Evolutionary conservation across 2,888 invertebrate genomes (phyloP).

Genomic region (Rapana venosa): DNA sequence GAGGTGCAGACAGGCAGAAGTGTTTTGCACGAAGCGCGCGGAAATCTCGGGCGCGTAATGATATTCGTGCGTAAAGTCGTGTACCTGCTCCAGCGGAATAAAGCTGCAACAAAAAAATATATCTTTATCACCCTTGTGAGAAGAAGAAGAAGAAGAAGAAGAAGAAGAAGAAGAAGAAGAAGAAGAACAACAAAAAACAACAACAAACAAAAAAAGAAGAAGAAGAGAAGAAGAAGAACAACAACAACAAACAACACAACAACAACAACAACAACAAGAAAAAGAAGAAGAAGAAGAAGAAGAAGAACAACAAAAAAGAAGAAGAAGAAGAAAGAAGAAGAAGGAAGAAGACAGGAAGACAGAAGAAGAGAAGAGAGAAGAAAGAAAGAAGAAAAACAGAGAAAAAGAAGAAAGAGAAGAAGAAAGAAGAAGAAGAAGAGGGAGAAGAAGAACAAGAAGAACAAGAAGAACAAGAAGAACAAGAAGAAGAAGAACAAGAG

Average conservation of each 20-base stretch:
- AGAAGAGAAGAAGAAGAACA: not conserved
- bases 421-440: no score
- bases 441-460: not conserved
- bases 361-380: no score
- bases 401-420: no score
- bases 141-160: not conserved
- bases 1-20: slow-evolving; percentile 39
- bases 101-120: slow-evolving; percentile 38
- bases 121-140: not conserved
- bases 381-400: no score
- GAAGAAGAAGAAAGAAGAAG: no score
- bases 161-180: not conserved
- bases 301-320: no score
- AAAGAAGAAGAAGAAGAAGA: no score
- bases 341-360: no score
- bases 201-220: not conserved
- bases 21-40: slow-evolving; percentile 45
- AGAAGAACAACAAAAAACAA: no score
- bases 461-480: not conserved
- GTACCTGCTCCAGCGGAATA: slow-evolving; percentile 52
- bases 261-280: not conserved
- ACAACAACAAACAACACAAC: no score
- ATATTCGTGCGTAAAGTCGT: slow-evolving; percentile 50
- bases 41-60: slow-evolving; percentile 47
- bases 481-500: not conserved